phyloP scores from a whole-genome alignment of 1,140 invertebrate genomes.

The Ectropis grisescens region DNA sequence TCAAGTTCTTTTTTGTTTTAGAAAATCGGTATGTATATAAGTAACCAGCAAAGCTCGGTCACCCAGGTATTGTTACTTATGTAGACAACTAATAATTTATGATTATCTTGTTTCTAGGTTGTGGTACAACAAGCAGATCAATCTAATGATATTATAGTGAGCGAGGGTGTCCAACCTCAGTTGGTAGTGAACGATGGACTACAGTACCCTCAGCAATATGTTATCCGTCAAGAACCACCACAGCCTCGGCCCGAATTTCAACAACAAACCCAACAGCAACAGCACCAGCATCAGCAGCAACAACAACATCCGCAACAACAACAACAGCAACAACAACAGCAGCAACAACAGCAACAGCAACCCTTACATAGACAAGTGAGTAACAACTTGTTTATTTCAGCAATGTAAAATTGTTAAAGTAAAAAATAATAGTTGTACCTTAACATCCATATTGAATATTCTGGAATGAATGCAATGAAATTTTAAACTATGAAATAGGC shows the following conservation, averaged over 20 bases:
- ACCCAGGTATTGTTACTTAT: no score
- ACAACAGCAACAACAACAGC: conserved; percentile 37
- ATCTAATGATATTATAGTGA: conserved; percentile 58
- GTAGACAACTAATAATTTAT: no score
- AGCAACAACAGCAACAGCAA: no score
- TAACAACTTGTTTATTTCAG: no score
- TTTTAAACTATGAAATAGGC: no score
- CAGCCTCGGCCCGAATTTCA: conserved; percentile 40
- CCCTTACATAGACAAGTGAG: not conserved
- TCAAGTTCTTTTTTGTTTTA: no score
- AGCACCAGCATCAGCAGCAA: conserved; percentile 38
- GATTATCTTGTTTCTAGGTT: conserved; percentile 24
- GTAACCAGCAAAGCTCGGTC: no score
- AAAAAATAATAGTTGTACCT: conserved; percentile 9
- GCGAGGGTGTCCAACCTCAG: conserved; percentile 51
- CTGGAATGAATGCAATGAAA: no score
- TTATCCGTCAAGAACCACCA: conserved; percentile 52
- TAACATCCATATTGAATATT: no score
- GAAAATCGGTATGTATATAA: no score
- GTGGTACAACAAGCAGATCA: conserved; percentile 58
- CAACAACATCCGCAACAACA: conserved; percentile 17
- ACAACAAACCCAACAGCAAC: conserved; percentile 45
- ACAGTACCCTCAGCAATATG: conserved; percentile 60
- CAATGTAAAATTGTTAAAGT: conserved; percentile 5
- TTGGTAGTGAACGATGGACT: conserved; percentile 57